Conservation (phyloP, 2,113 vertebrate species). For the Paradoxurus hermaphroditus region DNA sequence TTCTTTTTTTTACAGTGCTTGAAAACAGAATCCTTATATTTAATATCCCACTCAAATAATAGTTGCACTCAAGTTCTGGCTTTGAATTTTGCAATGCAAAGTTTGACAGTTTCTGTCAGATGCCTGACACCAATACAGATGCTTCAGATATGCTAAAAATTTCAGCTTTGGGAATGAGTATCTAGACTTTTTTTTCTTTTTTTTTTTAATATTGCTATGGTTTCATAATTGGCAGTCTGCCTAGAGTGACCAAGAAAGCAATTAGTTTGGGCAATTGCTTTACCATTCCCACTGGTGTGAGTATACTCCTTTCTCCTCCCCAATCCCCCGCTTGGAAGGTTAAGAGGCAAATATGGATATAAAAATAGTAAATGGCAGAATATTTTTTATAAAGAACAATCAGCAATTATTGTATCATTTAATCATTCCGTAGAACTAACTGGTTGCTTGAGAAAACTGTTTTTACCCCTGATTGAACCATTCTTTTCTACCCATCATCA, state of each 20-base stretch:
- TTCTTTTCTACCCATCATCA: neutral
- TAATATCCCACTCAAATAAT: slow-evolving; percentile 62
- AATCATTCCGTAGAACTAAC: neutral
- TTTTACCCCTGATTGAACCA: neutral
- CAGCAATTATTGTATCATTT: neutral
- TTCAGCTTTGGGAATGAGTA: neutral
- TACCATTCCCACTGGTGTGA: neutral
- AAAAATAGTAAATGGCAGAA: neutral
- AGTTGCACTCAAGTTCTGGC: slow-evolving; percentile 47
- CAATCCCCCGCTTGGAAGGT: neutral
- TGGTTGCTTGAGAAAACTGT: neutral
- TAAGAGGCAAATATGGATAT: neutral
- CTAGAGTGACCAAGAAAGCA: slow-evolving; percentile 2
- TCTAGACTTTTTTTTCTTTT: neutral
- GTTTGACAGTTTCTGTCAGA: slow-evolving; percentile 51
- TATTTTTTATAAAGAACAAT: neutral
- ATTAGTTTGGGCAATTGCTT: slow-evolving; percentile 12
- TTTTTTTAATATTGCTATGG: neutral
- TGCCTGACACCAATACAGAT: slow-evolving; percentile 28
- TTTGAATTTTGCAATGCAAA: slow-evolving; percentile 43
- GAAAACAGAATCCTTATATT: slow-evolving; percentile 61
- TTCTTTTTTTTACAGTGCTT: slow-evolving; percentile 55
- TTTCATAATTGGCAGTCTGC: slow-evolving; percentile 19
- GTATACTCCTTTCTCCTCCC: neutral
- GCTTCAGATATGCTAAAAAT: slow-evolving; percentile 22